Evolutionary conservation across 2,888 invertebrate species (phyloP), one percentile per base, ranked within the genome.

Genomic region (Lissocephala sabroskyi): DNA sequence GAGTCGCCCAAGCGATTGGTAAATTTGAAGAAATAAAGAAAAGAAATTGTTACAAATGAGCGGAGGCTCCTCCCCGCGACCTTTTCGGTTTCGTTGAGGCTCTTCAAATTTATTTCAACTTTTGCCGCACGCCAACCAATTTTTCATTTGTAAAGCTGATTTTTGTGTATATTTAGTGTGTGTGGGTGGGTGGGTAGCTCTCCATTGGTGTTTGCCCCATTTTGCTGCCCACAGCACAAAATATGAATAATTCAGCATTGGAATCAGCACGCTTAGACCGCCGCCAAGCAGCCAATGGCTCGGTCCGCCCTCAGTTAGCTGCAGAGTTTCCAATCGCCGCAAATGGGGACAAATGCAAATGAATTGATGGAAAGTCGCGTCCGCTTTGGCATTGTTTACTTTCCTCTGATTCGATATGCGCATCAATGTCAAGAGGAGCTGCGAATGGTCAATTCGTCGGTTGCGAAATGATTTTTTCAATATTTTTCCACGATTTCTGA

Each of bases 21-120:
- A 42, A 47, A 62, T 56, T 64, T 54, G 52, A 46, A 47, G 47
- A 57, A 65, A 71, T 66, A 67, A 75, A n/a, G n/a, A n/a, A n/a
- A 77, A 73, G 71, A 73, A 73, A 73, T 73, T 75, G 75, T 59
- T 70, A 73, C 75, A 75, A 73, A 73, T 77, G 71, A 77, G 76
- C 60, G 73, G 65, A 75, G 62, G 65, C 1, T 2, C 29, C 3
- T 7, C 9, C n/a, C 2, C 41, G 10, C 29, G 26, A 9, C 6
- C 3, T 7, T 11, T 9, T 10, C 11, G 7, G 49, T 48, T 49
- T 63, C 59, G 59, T 63, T 63, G 54, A 59, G 59, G 40, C 52
- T 37, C 9, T 41, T 29, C 14, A 29, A 16, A 33, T 37, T 55
- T 49, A 41, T 45, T 35, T 64, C 66, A 58, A 9, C 59, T 70